A percentile compares a stretch with the other conserved stretches of the same genome.
Conservation (phyloP, 2,797 vertebrate species). For the Mastacembelus armatus region DNA sequence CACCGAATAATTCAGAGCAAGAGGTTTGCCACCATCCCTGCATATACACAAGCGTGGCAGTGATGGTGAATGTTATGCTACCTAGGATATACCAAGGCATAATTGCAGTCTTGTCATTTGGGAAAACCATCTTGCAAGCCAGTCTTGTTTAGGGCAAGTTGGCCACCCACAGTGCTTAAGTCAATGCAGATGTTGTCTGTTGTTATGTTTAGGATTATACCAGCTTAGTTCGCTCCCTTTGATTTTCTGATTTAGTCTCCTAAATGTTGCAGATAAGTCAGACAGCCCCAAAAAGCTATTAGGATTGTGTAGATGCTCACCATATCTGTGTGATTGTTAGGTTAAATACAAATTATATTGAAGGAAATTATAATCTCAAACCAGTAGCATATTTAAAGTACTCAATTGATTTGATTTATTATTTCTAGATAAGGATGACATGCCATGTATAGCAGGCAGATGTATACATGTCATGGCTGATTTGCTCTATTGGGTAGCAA, state of each 20-base stretch:
- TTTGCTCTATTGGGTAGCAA: conserved; percentile 21
- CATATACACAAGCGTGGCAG: background rate
- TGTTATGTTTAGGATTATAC: conserved; percentile 30
- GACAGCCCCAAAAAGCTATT: background rate
- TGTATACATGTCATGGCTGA: conserved; percentile 11
- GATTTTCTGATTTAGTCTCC: conserved; percentile 11
- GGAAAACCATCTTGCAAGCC: background rate
- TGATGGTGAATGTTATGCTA: background rate
- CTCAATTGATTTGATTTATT: background rate
- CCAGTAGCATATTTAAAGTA: conserved; percentile 1
- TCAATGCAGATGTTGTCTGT: conserved; percentile 28
- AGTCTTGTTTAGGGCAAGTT: background rate
- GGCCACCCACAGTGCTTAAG: conserved; percentile 42
- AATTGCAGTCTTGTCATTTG: background rate
- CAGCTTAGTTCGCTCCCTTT: conserved; percentile 11
- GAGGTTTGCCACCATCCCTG: background rate
- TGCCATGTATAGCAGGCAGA: background rate
- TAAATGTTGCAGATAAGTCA: conserved; percentile 12
- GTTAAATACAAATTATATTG: background rate
- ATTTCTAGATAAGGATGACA: background rate
- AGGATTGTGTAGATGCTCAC: background rate
- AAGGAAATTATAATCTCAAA: conserved; percentile 26
- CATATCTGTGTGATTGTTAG: background rate
- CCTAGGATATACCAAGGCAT: conserved; percentile 6
- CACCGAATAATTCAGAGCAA: background rate